Percentiles rank a stretch among this genome's conserved stretches.
These are phyloP conservation scores for Saccostrea echinata DNA, from an alignment of 1,140 invertebrate species.

Conservation along the genomic window DNA sequence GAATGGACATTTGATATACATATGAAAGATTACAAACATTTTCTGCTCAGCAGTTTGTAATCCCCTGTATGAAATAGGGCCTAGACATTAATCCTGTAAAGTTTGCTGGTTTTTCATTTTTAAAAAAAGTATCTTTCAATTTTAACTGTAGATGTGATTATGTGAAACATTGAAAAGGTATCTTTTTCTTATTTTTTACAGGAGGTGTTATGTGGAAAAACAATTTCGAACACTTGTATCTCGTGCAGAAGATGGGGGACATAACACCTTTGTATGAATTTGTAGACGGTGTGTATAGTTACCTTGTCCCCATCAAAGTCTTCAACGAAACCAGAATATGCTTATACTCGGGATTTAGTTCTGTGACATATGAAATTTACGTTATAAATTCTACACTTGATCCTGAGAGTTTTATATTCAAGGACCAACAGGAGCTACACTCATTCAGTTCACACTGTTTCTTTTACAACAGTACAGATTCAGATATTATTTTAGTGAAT, in stretches of 20 bases:
- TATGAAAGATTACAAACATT: no score
- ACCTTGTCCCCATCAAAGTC: not conserved
- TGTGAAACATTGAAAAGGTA: not conserved
- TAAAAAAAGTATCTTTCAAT: no score
- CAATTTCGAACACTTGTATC: not conserved
- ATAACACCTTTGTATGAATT: not conserved
- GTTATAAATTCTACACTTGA: not conserved
- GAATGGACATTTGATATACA: no score
- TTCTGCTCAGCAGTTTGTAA: no score
- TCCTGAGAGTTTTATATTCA: not conserved
- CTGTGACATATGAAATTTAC: not conserved
- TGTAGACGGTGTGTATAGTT: not conserved
- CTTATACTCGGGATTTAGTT: not conserved
- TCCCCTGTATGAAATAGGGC: no score
- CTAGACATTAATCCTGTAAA: no score
- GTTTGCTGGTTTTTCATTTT: no score
- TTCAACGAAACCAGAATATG: conserved; percentile 24
- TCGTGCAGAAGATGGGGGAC: not conserved
- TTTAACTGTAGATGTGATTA: no score
- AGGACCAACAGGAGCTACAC: not conserved
- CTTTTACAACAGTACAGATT: not conserved
- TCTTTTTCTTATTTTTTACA: not conserved
- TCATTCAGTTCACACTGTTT: not conserved
- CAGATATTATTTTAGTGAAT: conserved; percentile 10
- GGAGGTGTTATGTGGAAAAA: not conserved